Evolutionary conservation across 2,888 invertebrate genomes (phyloP).

Genomic region (Hartigia nigra): DNA sequence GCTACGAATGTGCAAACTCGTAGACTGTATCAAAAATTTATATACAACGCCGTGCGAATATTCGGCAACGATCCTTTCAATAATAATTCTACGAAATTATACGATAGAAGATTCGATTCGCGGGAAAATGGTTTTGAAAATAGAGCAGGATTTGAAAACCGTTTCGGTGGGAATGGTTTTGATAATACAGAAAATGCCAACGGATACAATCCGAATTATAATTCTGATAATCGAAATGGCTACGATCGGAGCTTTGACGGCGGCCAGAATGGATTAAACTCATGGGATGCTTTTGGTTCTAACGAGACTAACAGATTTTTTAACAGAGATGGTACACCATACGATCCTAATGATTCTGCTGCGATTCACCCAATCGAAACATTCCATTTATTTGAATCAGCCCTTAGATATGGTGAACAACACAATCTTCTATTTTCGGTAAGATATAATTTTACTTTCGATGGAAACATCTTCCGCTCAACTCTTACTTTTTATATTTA

Average conservation of each 20-base stretch:
- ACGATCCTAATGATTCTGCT: conserved; percentile 36
- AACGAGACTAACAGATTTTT: conserved; percentile 24
- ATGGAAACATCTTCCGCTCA: conserved; percentile 11
- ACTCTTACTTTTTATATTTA: conserved; percentile 18
- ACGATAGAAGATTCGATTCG: conserved; percentile 40
- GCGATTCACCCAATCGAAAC: conserved; percentile 70
- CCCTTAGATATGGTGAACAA: conserved; percentile 73
- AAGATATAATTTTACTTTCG: conserved; percentile 37
- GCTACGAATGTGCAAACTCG: conserved; percentile 74
- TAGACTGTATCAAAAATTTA: conserved; percentile 73
- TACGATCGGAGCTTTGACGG: conserved; percentile 22
- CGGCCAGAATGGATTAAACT: conserved; percentile 29
- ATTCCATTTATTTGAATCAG: conserved; percentile 81
- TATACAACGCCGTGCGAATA: conserved; percentile 70
- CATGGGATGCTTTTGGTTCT: conserved; percentile 25
- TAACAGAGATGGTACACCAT: neutral
- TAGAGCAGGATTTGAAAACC: conserved; percentile 35
- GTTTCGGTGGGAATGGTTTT: conserved; percentile 22
- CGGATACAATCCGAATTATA: conserved; percentile 24
- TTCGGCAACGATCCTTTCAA: conserved; percentile 33
- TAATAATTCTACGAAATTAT: conserved; percentile 29
- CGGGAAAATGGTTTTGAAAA: conserved; percentile 32
- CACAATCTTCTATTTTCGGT: conserved; percentile 86
- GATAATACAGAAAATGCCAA: conserved; percentile 30
- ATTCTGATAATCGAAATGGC: conserved; percentile 18